Base-by-base conservation (phyloP, 2,797 vertebrate species). In the Setipinna tenuifilis region DNA sequence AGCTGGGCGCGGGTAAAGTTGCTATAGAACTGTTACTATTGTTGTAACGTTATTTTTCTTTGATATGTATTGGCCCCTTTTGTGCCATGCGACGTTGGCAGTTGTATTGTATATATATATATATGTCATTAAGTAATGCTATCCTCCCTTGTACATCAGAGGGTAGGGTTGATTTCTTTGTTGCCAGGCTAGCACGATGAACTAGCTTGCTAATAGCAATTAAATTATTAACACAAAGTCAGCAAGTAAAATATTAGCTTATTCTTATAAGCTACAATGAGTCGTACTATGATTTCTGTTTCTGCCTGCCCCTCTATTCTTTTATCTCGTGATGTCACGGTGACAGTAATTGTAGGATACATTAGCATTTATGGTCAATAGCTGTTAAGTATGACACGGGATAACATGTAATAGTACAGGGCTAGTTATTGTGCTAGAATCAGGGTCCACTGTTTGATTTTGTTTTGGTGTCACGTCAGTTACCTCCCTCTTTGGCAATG, bases 401-500 rank as follows among this genome's bases (percentile, higher is more conserved):
- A 21, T 59, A 59, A 59, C 17, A 5, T 59, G 58, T 59, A 54
- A 54, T 12, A 54, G 12, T 12, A 54, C 14, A 59, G 35, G 35
- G 35, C 23, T 23, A 10, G n/a, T 11, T 6, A 10, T 65, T 65
- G n/a, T 65, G n/a, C 23, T 23, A 48, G 6, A 65, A 25, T 65
- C 23, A 9, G 16, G 10, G 17, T 78, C 4, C 71, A 78, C 0
- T 41, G 5, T 44, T 44, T 44, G 35, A 78, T 35, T 44, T 6
- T 75, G 31, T 75, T 75, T 78, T 50, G 46, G 46, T 68, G 58
- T 19, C 54, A 85, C 41, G 44, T 14, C 57, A 84, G 83, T 75
- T 71, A 58, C 48, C 57, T 21, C 86, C 19, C 16, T 81, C 62
- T 57, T 57, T 86, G 0, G 89, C 94, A 91, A 94, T 93, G 71